Conservation (phyloP, 1,140 invertebrate genomes). For the Mylabris phalerata region DNA sequence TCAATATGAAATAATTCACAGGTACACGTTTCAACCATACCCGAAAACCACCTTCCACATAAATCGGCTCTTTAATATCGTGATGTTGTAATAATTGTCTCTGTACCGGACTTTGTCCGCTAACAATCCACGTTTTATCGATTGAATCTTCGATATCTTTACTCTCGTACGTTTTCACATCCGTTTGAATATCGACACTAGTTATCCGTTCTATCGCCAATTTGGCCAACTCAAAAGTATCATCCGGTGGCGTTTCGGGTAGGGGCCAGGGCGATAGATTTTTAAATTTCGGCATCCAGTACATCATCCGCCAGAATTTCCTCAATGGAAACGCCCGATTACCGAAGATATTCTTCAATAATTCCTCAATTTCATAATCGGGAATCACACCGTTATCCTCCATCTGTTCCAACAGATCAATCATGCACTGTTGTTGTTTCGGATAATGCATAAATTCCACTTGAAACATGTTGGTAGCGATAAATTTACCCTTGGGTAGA, state of each 20-base stretch:
- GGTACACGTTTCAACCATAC: constrained; percentile 70
- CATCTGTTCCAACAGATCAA: constrained; percentile 85
- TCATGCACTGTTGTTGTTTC: constrained; percentile 86
- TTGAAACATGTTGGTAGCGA: constrained; percentile 75
- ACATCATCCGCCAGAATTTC: constrained; percentile 89
- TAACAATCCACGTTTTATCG: constrained; percentile 93
- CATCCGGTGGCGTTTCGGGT: constrained; percentile 64
- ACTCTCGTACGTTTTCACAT: constrained; percentile 41
- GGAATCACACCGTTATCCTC: constrained; percentile 86
- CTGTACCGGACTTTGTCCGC: constrained; percentile 77
- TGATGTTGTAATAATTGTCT: constrained; percentile 65
- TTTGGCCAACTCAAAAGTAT: constrained; percentile 74
- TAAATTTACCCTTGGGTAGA: constrained; percentile 86
- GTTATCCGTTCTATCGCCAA: constrained; percentile 81
- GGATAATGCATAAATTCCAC: constrained; percentile 87
- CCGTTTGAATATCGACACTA: constrained; percentile 72
- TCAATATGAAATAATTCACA: constrained; percentile 82
- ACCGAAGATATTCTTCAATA: constrained; percentile 82
- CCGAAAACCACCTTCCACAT: constrained; percentile 81
- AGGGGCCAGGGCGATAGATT: constrained; percentile 85
- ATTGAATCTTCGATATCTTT: constrained; percentile 64
- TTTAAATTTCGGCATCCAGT: constrained; percentile 98
- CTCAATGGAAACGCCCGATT: constrained; percentile 65
- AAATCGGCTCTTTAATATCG: constrained; percentile 60
- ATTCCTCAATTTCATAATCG: constrained; percentile 77